Percentiles rank a stretch among this genome's conserved stretches.
phyloP scores from a whole-genome alignment of 1,140 invertebrate genomes.

The Pseudomyrmex flavicornis region DNA sequence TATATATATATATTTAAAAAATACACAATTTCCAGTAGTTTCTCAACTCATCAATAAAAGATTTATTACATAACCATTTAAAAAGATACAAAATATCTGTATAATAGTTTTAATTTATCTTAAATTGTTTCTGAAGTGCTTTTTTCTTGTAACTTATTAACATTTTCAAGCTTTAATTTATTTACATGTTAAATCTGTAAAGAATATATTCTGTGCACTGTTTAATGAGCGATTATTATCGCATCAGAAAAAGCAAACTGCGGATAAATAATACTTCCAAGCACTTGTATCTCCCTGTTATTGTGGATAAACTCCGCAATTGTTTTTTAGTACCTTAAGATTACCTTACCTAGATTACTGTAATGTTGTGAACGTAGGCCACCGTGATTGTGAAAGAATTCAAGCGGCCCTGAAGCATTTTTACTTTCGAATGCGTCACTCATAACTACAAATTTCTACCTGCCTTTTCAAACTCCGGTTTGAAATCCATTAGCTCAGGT shows the following conservation, averaged over 20 bases:
- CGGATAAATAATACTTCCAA: conserved; percentile 1
- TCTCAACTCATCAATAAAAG: not conserved
- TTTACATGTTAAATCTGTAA: not conserved
- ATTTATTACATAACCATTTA: too few species aligned
- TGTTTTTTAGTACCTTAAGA: conserved; percentile 11
- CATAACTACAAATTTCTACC: conserved; percentile 46
- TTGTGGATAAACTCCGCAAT: not conserved
- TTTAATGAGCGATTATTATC: conserved; percentile 6
- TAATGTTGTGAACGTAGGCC: conserved; percentile 55
- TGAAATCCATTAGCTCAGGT: conserved; percentile 57
- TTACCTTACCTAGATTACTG: conserved; percentile 47
- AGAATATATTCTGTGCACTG: not conserved
- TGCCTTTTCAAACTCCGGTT: conserved; percentile 31
- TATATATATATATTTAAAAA: not conserved
- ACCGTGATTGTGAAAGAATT: conserved; percentile 53
- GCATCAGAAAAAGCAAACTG: conserved; percentile 6
- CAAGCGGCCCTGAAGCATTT: conserved; percentile 63
- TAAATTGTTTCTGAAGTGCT: too few species aligned
- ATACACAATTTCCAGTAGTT: not conserved
- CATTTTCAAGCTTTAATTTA: not conserved
- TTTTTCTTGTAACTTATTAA: too few species aligned
- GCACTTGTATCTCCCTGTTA: not conserved
- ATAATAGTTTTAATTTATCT: not conserved
- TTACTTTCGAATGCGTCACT: conserved; percentile 70
- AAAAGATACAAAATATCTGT: too few species aligned